Evolutionary conservation across 92 coral and sea anemone genomes (phyloP).

Genomic region (Palythoa caribaeorum): DNA sequence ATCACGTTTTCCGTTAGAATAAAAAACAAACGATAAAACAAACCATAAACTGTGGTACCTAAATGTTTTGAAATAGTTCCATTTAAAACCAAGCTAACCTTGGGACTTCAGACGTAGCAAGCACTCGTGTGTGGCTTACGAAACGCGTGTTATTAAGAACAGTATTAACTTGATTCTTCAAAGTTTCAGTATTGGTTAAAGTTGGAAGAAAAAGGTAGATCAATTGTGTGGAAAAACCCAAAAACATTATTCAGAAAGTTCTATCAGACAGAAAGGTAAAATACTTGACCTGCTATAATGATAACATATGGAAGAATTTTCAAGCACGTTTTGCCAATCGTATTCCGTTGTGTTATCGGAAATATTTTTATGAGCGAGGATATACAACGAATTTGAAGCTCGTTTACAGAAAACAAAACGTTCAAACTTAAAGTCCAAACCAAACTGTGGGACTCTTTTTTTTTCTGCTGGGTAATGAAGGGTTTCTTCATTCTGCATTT

Average conservation of each 20-base stretch:
- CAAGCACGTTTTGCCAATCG: too few species aligned
- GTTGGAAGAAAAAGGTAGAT: background rate
- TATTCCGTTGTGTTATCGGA: too few species aligned
- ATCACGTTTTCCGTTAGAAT: background rate
- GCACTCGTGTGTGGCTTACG: background rate
- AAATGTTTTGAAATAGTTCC: background rate
- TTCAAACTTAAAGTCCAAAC: background rate
- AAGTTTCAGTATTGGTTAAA: background rate
- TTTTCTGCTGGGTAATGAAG: background rate
- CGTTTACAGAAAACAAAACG: too few species aligned
- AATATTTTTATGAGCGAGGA: too few species aligned
- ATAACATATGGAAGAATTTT: too few species aligned
- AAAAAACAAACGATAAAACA: background rate
- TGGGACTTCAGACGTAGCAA: background rate
- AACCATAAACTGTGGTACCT: background rate
- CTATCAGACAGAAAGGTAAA: too few species aligned
- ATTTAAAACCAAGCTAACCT: too few species aligned
- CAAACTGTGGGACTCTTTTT: background rate
- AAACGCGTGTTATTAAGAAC: background rate
- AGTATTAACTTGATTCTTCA: background rate
- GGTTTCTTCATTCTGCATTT: background rate
- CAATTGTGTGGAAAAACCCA: background rate
- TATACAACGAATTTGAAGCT: too few species aligned
- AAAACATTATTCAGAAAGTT: too few species aligned
- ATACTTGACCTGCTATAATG: too few species aligned